Conservation (phyloP, 2,113 vertebrate species). For the Thamnaconus septentrionalis region DNA sequence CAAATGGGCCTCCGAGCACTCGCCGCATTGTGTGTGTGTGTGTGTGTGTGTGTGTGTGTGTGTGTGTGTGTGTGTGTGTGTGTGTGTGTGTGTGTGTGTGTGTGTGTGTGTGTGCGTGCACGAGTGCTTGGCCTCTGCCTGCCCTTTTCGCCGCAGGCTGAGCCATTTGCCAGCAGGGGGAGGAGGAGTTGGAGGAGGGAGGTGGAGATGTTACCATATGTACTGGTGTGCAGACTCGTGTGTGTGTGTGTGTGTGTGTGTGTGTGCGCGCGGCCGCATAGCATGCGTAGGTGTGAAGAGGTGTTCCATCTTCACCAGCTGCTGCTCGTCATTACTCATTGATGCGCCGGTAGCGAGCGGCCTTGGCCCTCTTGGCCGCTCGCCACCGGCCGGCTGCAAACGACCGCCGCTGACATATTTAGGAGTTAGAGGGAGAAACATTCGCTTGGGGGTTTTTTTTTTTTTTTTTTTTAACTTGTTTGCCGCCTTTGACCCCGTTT, state of each 20-base stretch:
- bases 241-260: conserved; percentile 33
- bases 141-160: conserved; percentile 62
- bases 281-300: conserved; percentile 70
- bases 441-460: too few species aligned
- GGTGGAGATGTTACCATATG: conserved; percentile 16
- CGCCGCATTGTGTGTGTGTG: conserved; percentile 11
- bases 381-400: conserved; percentile 15
- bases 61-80: background rate
- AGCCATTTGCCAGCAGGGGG: conserved; percentile 63
- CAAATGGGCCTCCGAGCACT: conserved; percentile 71
- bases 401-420: conserved; percentile 45
- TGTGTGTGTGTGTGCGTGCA: conserved; percentile 17
- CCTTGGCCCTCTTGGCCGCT: conserved; percentile 27
- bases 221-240: conserved; percentile 18
- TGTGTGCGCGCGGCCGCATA: conserved; percentile 34
- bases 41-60: conserved; percentile 3
- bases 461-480: conserved; percentile 38
- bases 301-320: conserved; percentile 63
- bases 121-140: conserved; percentile 53
- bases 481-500: conserved; percentile 31
- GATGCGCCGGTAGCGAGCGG: conserved; percentile 43
- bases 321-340: conserved; percentile 65
- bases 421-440: conserved; percentile 28
- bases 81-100: too few species aligned
- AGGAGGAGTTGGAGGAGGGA: background rate